Conservation (phyloP, 2,797 vertebrate species). For the Xyrichtys novacula region DNA sequence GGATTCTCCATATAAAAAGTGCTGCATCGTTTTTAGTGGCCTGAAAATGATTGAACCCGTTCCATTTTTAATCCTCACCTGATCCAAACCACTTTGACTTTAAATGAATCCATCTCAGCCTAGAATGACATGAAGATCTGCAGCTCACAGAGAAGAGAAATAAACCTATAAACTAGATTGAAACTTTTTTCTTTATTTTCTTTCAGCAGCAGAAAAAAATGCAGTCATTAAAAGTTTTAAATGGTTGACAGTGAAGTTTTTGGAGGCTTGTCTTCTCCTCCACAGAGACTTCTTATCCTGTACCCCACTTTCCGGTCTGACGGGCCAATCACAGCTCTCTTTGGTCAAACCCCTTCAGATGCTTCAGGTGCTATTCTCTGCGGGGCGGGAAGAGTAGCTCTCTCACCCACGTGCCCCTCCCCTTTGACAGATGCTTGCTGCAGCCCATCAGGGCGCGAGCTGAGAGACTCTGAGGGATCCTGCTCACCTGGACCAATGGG, state of each 20-base stretch:
- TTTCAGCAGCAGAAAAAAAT: not conserved
- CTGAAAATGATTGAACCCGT: too few species aligned
- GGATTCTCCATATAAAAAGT: too few species aligned
- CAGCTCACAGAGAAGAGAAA: too few species aligned
- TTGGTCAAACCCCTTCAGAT: rapidly evolving
- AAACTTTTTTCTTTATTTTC: too few species aligned
- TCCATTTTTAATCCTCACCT: not conserved
- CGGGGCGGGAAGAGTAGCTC: not conserved
- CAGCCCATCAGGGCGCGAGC: slow-evolving; percentile 33
- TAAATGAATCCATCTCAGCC: not conserved
- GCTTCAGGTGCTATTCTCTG: not conserved
- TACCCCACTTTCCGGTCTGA: slow-evolving; percentile 4
- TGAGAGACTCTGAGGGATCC: not conserved
- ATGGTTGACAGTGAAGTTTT: not conserved
- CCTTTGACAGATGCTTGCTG: slow-evolving; percentile 28
- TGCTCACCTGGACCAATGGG: slow-evolving; percentile 60
- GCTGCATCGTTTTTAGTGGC: too few species aligned
- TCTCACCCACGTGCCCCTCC: not conserved
- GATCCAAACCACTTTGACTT: not conserved
- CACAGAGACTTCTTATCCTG: not conserved
- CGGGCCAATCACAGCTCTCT: slow-evolving; percentile 31
- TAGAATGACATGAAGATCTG: too few species aligned
- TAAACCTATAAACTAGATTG: too few species aligned
- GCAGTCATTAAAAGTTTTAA: not conserved
- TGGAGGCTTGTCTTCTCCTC: not conserved